Evolutionary conservation across 2,113 vertebrate genomes (phyloP), one percentile per base, ranked within the genome.

Genomic region (Grammatotria lemairii): DNA sequence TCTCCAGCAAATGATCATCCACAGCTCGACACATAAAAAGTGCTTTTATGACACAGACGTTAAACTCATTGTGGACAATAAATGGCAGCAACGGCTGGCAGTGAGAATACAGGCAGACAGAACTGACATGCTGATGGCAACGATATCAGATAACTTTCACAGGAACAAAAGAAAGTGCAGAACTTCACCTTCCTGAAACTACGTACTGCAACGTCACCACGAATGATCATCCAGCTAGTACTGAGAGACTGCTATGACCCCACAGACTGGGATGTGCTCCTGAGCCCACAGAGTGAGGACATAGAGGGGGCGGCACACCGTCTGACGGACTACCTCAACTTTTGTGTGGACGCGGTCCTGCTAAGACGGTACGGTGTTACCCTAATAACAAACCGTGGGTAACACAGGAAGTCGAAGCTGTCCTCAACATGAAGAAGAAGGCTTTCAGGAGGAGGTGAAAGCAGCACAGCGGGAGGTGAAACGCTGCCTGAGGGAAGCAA

Each of bases 31-130:
- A 81, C 47, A 80, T 49, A 2, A 60, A 40, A 58, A 63, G 68
- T 55, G 45, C 45, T 84, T 86, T 91, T 90, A 94, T 85, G 49
- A 16, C 28, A 58, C 47, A 91, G 89, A 91, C 91, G 93, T 90
- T 88, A 85, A 87, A 91, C 91, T 83, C 49, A 33, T 73, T 75
- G 38, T 4, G 4, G 19, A 38, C 47, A 81, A 89, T 91, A 93
- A 87, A 91, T 8, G 38, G 21, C 4, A 2, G 21, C 19, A 40
- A 73, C 6, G 8, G 9, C 8, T 1, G 1, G 1, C 13, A n/a
- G 13, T 65, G 84, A 89, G 83, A 80, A 85, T n/a, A 23, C 40
- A 3, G 10, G 3, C 12, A 11, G 7, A 7, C 28, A 45, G 8
- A 82, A 8, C 31, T 65, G 16, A 53, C 5, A 45, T 19, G n/a